A percentile compares a stretch with the other conserved stretches of the same genome.
Evolutionary conservation across 1,140 invertebrate genomes (phyloP).

Genomic region (Steinernema khuongi): DNA sequence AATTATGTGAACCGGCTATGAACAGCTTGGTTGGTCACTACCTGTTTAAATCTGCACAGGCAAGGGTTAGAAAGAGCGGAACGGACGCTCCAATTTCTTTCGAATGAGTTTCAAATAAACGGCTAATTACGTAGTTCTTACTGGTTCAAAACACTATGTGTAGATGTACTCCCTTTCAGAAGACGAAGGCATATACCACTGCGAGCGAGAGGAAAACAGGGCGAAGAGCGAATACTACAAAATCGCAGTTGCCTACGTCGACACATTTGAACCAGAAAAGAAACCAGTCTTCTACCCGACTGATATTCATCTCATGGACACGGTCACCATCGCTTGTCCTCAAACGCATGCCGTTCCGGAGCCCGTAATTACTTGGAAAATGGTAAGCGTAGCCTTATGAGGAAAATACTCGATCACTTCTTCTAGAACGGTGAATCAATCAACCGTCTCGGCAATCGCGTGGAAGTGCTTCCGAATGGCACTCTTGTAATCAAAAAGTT

Average conservation of each 20-base stretch:
- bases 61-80: no score
- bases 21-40: no score
- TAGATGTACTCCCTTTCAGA: no score
- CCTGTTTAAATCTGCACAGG: no score
- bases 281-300: neutral
- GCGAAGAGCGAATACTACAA: neutral
- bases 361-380: neutral
- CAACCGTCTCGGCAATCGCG: neutral
- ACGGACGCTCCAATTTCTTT: no score
- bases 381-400: neutral
- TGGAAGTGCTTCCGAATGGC: neutral
- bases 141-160: no score
- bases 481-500: neutral
- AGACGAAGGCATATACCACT: constrained; percentile 5
- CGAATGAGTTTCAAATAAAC: no score
- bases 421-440: neutral
- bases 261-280: neutral
- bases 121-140: no score
- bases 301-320: neutral
- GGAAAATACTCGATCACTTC: neutral
- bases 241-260: neutral
- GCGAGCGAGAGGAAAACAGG: neutral
- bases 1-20: no score
- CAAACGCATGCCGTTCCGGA: neutral
- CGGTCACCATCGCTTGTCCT: neutral